Base-by-base conservation (phyloP, 2,797 vertebrate species). In the Semaprochilodus insignis region DNA sequence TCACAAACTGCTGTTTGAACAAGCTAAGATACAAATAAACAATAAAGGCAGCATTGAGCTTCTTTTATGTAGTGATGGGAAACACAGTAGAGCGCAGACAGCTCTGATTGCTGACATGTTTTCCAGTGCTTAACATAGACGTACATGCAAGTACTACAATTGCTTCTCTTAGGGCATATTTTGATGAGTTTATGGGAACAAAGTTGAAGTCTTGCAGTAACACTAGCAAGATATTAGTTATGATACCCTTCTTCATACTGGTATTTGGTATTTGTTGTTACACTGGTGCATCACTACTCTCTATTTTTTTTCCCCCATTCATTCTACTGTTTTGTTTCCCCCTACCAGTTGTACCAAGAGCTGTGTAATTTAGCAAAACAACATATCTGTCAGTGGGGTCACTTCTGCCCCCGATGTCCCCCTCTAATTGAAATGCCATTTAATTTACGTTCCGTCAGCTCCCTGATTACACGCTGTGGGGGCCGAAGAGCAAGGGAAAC, bases 341-440 rank as follows among this genome's bases (percentile, higher is more conserved):
- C 15, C 25, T 44, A 25, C 25, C 57, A 70, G 36, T 51, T 81
- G 31, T 21, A 70, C 31, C 21, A 3, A n/a, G 25, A 52, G 60
- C 70, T 73, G n/a, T 66, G 66, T 77, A 82, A 78, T 72, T 82
- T 67, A 82, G 27, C 25, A 59, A 60, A 74, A 83, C 70, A 78
- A 19, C 77, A 74, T 34, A 48, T 23, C 63, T 31, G 34, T 69
- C 60, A 74, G n/a, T 8, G 66, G 66, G 81, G 81, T 81, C 81
- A 84, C 27, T 78, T 69, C 78, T 81, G 72, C 36, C 27, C 23
- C 69, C 14, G 16, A 52, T 83, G 57, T 54, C 40, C 78, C 21
- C 55, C 54, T 80, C 51, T 82, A 83, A 85, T 88, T 82, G 67
- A 87, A 85, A 88, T 76, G 65, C 25, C 71, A 78, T 82, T 80